Percentiles rank a stretch among this genome's conserved stretches.
phyloP scores from a whole-genome alignment of 2,888 invertebrate species.

The Leucophora obtusa region DNA sequence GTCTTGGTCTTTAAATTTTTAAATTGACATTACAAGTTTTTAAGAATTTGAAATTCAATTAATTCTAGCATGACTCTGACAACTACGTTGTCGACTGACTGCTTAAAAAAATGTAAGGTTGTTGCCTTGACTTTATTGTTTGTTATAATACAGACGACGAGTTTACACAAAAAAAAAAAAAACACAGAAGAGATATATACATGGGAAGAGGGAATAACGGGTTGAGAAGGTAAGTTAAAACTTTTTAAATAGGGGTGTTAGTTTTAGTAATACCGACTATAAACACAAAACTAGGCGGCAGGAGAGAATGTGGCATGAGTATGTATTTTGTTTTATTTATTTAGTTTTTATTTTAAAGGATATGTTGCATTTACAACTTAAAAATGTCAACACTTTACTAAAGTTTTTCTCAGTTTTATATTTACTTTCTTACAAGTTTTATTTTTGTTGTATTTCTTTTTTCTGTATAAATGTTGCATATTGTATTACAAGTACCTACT shows the following conservation, averaged over 20 bases:
- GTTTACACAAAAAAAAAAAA: not conserved
- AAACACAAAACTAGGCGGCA: not conserved
- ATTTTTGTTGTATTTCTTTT: not conserved
- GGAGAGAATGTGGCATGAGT: not conserved
- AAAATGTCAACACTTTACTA: conserved; percentile 28
- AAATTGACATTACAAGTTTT: not conserved
- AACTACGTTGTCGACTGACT: not conserved
- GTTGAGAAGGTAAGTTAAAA: not conserved
- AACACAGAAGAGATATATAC: not conserved
- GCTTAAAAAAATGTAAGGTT: conserved; percentile 5
- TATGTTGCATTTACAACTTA: conserved; percentile 24
- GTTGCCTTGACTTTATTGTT: conserved; percentile 33
- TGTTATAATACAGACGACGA: conserved; percentile 7
- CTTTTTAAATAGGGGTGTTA: conserved; percentile 1
- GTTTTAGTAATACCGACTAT: conserved; percentile 16
- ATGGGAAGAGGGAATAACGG: not conserved
- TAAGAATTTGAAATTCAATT: not conserved
- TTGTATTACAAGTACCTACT: conserved; percentile 13
- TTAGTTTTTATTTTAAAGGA: conserved; percentile 11
- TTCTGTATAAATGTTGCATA: not conserved
- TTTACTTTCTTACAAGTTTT: not conserved
- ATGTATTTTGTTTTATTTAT: not conserved
- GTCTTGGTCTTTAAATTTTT: not conserved
- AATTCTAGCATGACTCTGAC: not conserved
- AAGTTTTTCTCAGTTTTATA: conserved; percentile 13